Evolutionary conservation across 2,888 invertebrate species (phyloP).

Genomic region (Drosophila pullipes): DNA sequence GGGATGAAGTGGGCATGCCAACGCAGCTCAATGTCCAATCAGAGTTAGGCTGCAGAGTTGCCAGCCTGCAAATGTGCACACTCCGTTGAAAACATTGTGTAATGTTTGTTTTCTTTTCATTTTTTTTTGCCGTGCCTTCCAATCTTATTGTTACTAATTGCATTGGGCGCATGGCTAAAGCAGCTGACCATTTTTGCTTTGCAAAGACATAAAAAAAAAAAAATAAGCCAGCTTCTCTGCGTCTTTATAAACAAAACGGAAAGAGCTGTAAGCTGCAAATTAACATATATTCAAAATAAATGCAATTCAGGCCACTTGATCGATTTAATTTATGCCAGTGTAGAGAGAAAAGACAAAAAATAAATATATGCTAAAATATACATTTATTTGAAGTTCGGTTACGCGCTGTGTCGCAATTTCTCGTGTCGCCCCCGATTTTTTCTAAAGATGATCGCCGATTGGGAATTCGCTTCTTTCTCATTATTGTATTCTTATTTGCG

Average conservation of each 20-base stretch:
- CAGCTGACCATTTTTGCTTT: slow-evolving; percentile 45
- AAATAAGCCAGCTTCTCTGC: slow-evolving; percentile 22
- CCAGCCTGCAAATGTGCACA: slow-evolving; percentile 52
- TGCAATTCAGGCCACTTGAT: slow-evolving; percentile 30
- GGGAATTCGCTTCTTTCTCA: neutral
- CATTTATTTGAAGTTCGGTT: slow-evolving; percentile 50
- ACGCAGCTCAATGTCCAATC: slow-evolving; percentile 61
- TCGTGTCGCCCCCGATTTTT: neutral
- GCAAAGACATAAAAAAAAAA: neutral
- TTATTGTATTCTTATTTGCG: neutral
- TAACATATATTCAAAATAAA: slow-evolving; percentile 33
- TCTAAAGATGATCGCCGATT: slow-evolving; percentile 3
- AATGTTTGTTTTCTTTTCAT: slow-evolving; percentile 44
- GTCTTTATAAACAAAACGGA: slow-evolving; percentile 58
- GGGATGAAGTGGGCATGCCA: slow-evolving; percentile 48
- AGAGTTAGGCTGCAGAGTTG: slow-evolving; percentile 42
- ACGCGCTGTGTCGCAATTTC: slow-evolving; percentile 29
- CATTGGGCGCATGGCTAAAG: slow-evolving; percentile 44
- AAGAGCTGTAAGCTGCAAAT: slow-evolving; percentile 41
- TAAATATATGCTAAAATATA: slow-evolving; percentile 12
- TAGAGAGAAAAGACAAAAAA: slow-evolving; percentile 22
- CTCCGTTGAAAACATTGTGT: slow-evolving; percentile 47
- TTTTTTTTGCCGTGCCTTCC: neutral
- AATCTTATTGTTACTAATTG: slow-evolving; percentile 40
- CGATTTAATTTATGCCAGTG: slow-evolving; percentile 43